These are phyloP conservation scores for Anhinga anhinga DNA, from an alignment of 2,113 vertebrate genomes.

Conservation along the genomic window DNA sequence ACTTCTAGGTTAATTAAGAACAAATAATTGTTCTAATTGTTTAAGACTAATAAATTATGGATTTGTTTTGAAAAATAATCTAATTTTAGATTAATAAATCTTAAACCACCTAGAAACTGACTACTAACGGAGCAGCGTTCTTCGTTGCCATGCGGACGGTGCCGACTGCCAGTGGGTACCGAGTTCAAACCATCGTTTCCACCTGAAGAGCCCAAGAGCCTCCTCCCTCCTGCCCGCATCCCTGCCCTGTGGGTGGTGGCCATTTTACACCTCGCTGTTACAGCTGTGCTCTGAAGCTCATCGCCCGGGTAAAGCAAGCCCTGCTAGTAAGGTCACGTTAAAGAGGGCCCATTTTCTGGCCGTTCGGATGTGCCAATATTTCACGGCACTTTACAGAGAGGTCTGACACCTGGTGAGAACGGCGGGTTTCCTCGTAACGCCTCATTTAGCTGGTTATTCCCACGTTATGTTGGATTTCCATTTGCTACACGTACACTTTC, in stretches of 20 bases:
- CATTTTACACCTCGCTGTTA: background rate
- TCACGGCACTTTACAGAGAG: background rate
- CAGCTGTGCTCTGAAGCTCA: background rate
- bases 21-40: background rate
- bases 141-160: accelerated
- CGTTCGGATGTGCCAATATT: accelerated
- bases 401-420: background rate
- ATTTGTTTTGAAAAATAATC: background rate
- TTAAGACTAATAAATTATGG: background rate
- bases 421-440: background rate
- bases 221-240: background rate
- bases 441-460: background rate
- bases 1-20: background rate
- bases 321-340: background rate
- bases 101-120: background rate
- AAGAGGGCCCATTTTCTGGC: background rate
- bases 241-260: background rate
- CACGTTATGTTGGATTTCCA: background rate
- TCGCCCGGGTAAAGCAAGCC: background rate
- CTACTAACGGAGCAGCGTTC: accelerated
- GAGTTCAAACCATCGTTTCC: too few relatives aligned
- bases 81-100: background rate
- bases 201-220: background rate
- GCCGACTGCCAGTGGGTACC: accelerated
- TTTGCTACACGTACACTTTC: background rate